These are phyloP conservation scores for Thamnaconus septentrionalis DNA, from an alignment of 2,113 vertebrate species.

Conservation along the genomic window DNA sequence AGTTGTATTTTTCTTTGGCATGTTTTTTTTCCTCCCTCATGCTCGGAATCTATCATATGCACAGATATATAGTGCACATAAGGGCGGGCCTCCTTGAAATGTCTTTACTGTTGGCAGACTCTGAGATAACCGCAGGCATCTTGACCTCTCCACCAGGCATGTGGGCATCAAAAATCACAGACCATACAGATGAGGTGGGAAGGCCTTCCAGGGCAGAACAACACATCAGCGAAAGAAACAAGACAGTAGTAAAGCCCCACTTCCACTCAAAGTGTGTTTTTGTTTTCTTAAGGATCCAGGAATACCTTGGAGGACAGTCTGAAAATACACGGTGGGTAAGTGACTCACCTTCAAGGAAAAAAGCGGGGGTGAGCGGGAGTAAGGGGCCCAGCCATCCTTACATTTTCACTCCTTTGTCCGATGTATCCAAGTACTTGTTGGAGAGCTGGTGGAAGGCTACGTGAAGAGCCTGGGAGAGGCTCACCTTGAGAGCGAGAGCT, in stretches of 20 bases:
- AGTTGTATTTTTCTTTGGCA: not conserved
- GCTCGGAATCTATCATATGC: not conserved
- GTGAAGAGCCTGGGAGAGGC: conserved; percentile 33
- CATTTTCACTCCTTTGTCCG: conserved; percentile 42
- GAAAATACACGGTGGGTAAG: conserved; percentile 23
- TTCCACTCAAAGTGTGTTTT: conserved; percentile 14
- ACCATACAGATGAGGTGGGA: conserved; percentile 22
- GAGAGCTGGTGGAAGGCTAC: conserved; percentile 25
- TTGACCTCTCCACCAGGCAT: conserved; percentile 33
- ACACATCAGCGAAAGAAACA: conserved; percentile 3
- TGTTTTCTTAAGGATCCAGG: conserved; percentile 6
- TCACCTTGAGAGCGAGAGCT: conserved; percentile 50
- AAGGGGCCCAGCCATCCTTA: conserved; percentile 32
- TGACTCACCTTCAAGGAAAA: conserved; percentile 39
- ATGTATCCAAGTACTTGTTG: conserved; percentile 26
- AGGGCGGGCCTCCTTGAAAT: conserved; percentile 37
- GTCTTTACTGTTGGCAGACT: conserved; percentile 41
- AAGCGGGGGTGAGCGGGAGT: conserved; percentile 31
- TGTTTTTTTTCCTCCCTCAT: too few relatives aligned
- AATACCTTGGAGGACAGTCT: conserved; percentile 16
- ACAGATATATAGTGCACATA: conserved; percentile 7
- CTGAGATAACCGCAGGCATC: conserved; percentile 44
- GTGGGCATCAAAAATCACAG: conserved; percentile 39
- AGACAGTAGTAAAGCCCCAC: conserved; percentile 9
- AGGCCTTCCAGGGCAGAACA: conserved; percentile 33